Evolutionary conservation across 1,140 invertebrate genomes (phyloP).

Genomic region (Potamilus streckersoni): DNA sequence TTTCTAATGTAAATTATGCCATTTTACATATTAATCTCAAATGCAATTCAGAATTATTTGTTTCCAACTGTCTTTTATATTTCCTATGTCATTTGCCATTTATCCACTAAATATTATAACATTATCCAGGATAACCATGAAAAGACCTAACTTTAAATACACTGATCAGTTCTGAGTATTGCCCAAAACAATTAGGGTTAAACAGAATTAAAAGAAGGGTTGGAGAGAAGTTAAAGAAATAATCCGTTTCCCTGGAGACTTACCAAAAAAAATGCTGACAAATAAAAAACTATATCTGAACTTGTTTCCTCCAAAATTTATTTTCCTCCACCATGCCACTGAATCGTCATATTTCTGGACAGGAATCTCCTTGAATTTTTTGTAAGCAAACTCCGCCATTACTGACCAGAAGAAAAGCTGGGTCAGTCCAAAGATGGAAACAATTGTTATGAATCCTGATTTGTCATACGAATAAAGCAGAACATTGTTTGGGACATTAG

Average conservation of each 20-base stretch:
- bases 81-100: no score
- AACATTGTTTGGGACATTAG: background rate
- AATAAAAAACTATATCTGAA: background rate
- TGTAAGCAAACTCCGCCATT: constrained; percentile 9
- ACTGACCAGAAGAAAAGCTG: background rate
- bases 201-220: background rate
- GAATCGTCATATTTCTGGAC: background rate
- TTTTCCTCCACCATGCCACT: constrained; percentile 13
- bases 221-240: background rate
- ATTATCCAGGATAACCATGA: background rate
- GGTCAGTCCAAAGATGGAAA: constrained; percentile 3
- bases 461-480: constrained; percentile 6
- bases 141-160: constrained; percentile 11
- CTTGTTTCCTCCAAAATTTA: background rate
- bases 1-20: no score
- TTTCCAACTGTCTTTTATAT: no score
- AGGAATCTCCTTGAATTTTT: background rate
- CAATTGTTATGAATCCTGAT: background rate
- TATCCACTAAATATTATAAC: no score
- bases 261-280: background rate
- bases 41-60: no score
- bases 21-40: no score
- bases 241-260: background rate
- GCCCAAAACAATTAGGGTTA: background rate
- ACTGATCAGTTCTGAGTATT: background rate